Evolutionary conservation across 2,888 invertebrate species (phyloP), one percentile per base, ranked within the genome.

Genomic region (Morpho achilles): DNA sequence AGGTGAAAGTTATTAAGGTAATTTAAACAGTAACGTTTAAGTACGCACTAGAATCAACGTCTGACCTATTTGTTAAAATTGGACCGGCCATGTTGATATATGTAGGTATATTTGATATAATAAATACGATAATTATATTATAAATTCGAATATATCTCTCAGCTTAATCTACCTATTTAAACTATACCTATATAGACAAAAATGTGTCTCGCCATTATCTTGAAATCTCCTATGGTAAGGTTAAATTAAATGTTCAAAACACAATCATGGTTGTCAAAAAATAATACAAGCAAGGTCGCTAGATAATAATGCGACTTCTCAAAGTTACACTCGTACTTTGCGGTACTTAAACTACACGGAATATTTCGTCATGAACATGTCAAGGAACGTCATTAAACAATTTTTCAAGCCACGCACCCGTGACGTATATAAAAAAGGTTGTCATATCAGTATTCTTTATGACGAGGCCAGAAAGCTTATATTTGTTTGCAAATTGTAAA

Each of bases 361-460:
- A 53, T 32, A 10, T 45, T 62, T 62, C 57, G 57, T 46, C 53
- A 45, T 48, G 59, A 70, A 63, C 71, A 70, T 81, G 84, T 82
- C 84, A 84, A 84, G 84, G 83, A 49, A 61, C 59, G 42, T 58
- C 53, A 65, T 71, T 69, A 73, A 67, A 60, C 72, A 70, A 79
- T 80, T 77, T 77, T 67, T 58, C 50, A 65, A 70, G 59, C 56
- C 69, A 77, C 56, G 69, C 67, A 69, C 66, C 77, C 74, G 67
- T 78, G 73, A 76, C 74, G 58, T 56, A 50, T n/a, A 45, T 39
- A 60, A 61, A 49, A 59, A 57, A 16, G n/a, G n/a, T 7, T 32
- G 32, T 44, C 39, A 10, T 32, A 10, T 32, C 8, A 39, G n/a
- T 49, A 10, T 40, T n/a, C 41, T 50, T 50, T 16, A 40, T 41